These are phyloP conservation scores for Xiphorhynchus erythropygius DNA, from an alignment of 2,797 vertebrate genomes.

Conservation along the genomic window DNA sequence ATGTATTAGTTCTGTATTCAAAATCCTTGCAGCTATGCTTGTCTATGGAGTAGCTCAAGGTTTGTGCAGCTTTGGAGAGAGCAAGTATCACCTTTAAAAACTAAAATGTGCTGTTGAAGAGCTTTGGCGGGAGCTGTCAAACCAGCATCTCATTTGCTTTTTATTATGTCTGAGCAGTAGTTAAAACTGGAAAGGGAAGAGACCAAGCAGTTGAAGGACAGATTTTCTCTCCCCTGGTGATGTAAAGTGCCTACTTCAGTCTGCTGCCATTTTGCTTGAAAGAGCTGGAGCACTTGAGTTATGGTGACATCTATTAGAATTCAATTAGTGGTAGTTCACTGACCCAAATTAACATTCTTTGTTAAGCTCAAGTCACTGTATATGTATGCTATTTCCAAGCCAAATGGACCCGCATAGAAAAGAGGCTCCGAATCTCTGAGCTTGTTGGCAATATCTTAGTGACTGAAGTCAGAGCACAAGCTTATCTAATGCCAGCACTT, in stretches of 20 bases:
- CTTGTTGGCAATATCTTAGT: conserved; percentile 32
- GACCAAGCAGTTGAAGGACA: background rate
- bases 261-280: conserved; percentile 61
- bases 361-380: conserved; percentile 58
- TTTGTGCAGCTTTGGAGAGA: conserved; percentile 29
- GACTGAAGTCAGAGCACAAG: conserved; percentile 39
- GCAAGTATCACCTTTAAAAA: conserved; percentile 5
- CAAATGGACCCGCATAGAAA: conserved; percentile 44
- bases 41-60: background rate
- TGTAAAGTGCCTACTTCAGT: background rate
- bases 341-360: conserved; percentile 69
- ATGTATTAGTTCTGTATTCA: background rate
- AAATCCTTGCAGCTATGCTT: background rate
- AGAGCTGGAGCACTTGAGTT: conserved; percentile 47
- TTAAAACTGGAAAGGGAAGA: conserved; percentile 21
- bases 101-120: conserved; percentile 42
- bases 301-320: conserved; percentile 69
- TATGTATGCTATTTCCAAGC: conserved; percentile 58
- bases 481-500: conserved; percentile 44
- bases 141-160: conserved; percentile 47
- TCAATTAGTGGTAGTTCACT: conserved; percentile 65
- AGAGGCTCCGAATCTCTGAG: conserved; percentile 36
- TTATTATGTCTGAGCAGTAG: conserved; percentile 33
- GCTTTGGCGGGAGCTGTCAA: conserved; percentile 61
- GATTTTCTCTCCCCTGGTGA: background rate